phyloP scores from a whole-genome alignment of 2,113 vertebrate genomes.

The Melanotaenia duboulayi region DNA sequence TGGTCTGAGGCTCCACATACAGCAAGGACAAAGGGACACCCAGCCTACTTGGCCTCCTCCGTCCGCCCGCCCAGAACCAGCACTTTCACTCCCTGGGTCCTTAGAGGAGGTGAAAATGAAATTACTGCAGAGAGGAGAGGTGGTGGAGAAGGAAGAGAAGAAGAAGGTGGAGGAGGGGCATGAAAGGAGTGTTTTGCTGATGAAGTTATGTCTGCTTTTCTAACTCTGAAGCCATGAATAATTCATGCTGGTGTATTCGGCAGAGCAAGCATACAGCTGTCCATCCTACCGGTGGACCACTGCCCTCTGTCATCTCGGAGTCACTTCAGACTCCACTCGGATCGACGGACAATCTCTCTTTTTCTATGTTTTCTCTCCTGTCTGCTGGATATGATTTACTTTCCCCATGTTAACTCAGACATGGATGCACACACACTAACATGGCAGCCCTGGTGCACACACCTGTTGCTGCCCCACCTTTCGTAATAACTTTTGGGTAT shows the following conservation, averaged over 20 bases:
- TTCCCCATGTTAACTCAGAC: too few relatives aligned
- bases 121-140: slow-evolving; percentile 71
- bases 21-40: slow-evolving; percentile 92
- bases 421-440: too few relatives aligned
- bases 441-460: too few relatives aligned
- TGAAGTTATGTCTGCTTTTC: slow-evolving; percentile 70
- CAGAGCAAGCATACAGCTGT: slow-evolving; percentile 29
- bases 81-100: slow-evolving; percentile 63
- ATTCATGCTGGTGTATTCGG: slow-evolving; percentile 54
- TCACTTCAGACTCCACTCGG: too few relatives aligned
- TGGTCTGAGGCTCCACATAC: slow-evolving; percentile 79
- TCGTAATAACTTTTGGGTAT: too few relatives aligned
- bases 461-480: too few relatives aligned
- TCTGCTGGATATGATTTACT: too few relatives aligned
- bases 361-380: too few relatives aligned
- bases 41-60: slow-evolving; percentile 64
- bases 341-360: too few relatives aligned
- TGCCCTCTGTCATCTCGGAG: too few relatives aligned
- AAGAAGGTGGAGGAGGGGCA: slow-evolving; percentile 23
- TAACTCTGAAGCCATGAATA: slow-evolving; percentile 66
- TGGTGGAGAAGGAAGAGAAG: slow-evolving; percentile 13
- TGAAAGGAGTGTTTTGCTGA: slow-evolving; percentile 71
- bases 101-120: slow-evolving; percentile 58
- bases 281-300: neutral
- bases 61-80: slow-evolving; percentile 62